phyloP scores from a whole-genome alignment of 2,113 vertebrate genomes.

The Prochilodus magdalenae region DNA sequence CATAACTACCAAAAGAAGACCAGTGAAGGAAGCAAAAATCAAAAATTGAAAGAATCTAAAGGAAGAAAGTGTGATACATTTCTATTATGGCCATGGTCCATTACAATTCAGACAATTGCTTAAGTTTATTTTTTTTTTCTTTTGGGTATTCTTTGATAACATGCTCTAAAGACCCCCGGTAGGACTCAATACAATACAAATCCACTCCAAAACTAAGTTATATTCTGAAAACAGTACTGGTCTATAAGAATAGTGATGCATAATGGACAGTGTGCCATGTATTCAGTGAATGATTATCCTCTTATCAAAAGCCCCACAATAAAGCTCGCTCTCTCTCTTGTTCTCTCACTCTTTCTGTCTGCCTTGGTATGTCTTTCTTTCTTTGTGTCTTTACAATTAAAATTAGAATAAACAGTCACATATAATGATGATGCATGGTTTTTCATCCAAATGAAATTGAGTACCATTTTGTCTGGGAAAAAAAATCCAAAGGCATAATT shows the following conservation, averaged over 20 bases:
- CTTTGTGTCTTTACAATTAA: constrained; percentile 36
- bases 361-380: not conserved
- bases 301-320: not conserved
- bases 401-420: constrained; percentile 45
- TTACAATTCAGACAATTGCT: constrained; percentile 36
- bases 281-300: constrained; percentile 7
- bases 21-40: not conserved
- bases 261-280: constrained; percentile 35
- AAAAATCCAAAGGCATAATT: not conserved
- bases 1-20: not conserved
- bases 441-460: no score
- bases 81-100: constrained; percentile 34
- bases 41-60: not conserved
- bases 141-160: constrained; percentile 44
- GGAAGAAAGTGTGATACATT: not conserved
- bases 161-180: constrained; percentile 2
- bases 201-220: not conserved
- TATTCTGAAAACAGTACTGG: constrained; percentile 25
- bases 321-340: not conserved
- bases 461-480: no score
- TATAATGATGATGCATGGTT: no score
- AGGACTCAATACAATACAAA: not conserved
- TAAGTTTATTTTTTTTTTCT: constrained; percentile 62
- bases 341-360: not conserved
- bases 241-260: constrained; percentile 27